phyloP scores from a whole-genome alignment of 2,888 invertebrate genomes.

The Argynnis bischoffii region DNA sequence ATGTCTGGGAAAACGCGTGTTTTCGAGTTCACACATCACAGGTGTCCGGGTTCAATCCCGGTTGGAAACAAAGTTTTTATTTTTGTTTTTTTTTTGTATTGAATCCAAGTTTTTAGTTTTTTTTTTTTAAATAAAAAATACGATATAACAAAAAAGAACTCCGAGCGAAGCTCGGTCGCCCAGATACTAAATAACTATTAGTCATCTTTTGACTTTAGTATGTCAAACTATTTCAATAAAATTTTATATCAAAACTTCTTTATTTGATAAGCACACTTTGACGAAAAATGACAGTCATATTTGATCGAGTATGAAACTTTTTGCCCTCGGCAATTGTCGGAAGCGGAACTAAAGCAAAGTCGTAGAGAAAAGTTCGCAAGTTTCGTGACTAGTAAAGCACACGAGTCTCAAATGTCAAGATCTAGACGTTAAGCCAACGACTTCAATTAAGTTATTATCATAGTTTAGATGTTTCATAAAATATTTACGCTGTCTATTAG shows the following conservation, averaged over 20 bases:
- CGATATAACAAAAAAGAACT: no score
- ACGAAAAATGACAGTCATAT: conserved; percentile 38
- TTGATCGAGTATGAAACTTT: no score
- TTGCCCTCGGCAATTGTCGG: conserved; percentile 41
- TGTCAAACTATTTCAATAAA: neutral
- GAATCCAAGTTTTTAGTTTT: no score
- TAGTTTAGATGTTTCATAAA: conserved; percentile 16
- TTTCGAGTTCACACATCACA: no score
- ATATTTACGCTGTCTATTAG: neutral
- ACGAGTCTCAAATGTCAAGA: conserved; percentile 67
- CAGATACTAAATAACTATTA: no score
- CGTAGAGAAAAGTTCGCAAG: conserved; percentile 59
- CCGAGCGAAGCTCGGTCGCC: no score
- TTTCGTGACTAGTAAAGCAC: conserved; percentile 51
- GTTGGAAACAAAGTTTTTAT: no score
- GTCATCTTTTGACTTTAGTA: no score
- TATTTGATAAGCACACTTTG: conserved; percentile 46
- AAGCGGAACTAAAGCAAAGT: conserved; percentile 64
- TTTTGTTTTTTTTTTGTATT: no score
- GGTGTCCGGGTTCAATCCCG: no score
- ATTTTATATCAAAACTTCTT: neutral
- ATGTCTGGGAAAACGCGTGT: no score
- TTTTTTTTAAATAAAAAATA: no score
- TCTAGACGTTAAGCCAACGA: conserved; percentile 40
- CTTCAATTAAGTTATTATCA: conserved; percentile 20